Conservation (phyloP, 2,797 vertebrate genomes). For the Aplochiton taeniatus region DNA sequence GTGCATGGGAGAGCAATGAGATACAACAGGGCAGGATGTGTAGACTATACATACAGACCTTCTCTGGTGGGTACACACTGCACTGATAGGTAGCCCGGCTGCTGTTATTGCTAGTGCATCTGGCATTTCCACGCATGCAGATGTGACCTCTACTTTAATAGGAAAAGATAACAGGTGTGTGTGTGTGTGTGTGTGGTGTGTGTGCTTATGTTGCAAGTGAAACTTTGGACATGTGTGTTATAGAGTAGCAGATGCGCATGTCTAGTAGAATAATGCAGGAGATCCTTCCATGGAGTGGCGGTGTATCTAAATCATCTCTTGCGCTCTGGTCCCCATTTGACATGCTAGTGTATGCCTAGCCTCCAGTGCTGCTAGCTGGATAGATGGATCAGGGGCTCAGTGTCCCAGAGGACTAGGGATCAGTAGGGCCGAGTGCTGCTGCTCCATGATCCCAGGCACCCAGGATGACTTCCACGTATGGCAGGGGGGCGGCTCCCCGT, state of each 20-base stretch:
- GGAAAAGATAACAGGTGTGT: neutral
- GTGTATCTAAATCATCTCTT: no score
- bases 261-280: conserved; percentile 5
- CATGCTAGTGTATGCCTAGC: no score
- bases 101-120: neutral
- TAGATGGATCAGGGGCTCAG: conserved; percentile 17
- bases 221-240: neutral
- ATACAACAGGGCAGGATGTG: conserved; percentile 5
- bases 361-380: no score
- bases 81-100: neutral
- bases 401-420: conserved; percentile 45
- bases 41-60: neutral
- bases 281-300: neutral
- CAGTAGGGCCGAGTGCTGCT: conserved; percentile 40
- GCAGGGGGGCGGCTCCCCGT: conserved; percentile 17
- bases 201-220: neutral
- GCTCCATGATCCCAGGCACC: conserved; percentile 14
- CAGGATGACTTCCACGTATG: conserved; percentile 44
- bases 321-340: no score
- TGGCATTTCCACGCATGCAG: conserved; percentile 13
- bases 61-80: conserved; percentile 3
- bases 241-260: neutral
- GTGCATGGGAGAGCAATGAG: conserved; percentile 28
- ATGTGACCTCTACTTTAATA: conserved; percentile 6
- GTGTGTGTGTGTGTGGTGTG: neutral